Evolutionary conservation across 2,113 vertebrate species (phyloP).

Genomic region (Lamprologus ornatipinnis): DNA sequence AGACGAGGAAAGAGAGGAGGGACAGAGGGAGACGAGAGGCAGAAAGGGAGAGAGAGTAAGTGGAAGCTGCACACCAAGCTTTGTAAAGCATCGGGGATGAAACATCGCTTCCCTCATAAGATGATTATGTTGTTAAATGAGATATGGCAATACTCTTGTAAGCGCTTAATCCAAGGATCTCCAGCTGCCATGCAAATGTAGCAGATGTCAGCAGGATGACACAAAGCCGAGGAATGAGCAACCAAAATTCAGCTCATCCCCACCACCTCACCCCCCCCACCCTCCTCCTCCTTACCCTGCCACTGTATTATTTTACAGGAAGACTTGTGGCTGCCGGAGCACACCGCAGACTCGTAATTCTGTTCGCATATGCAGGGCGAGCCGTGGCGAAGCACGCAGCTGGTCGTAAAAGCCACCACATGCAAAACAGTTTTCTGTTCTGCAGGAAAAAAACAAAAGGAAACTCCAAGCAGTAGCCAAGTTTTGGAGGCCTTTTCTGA

Average conservation of each 20-base stretch:
- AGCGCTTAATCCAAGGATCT: slow-evolving; percentile 71
- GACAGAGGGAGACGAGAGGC: not conserved
- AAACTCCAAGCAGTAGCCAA: not conserved
- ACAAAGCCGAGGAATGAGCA: slow-evolving; percentile 56
- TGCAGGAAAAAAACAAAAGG: not conserved
- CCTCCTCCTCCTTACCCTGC: not conserved
- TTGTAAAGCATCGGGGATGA: slow-evolving; percentile 56
- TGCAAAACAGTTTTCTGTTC: not conserved
- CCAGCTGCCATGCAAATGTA: slow-evolving; percentile 64
- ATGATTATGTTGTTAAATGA: slow-evolving; percentile 73
- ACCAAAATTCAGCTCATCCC: slow-evolving; percentile 31
- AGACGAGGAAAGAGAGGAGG: not conserved
- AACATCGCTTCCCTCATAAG: slow-evolving; percentile 59
- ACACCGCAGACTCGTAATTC: not conserved
- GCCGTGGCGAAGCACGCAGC: not conserved
- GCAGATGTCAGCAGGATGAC: slow-evolving; percentile 67
- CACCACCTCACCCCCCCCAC: not conserved
- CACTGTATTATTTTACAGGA: slow-evolving; percentile 13
- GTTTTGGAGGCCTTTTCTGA: slow-evolving; percentile 7
- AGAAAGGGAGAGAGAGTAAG: not conserved
- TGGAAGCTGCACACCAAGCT: slow-evolving; percentile 41
- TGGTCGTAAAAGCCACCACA: not conserved
- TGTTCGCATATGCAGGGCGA: not conserved
- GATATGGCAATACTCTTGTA: slow-evolving; percentile 68
- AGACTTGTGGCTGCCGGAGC: not conserved